Base-by-base conservation (phyloP, 2,113 vertebrate species). In the Scomber colias region DNA sequence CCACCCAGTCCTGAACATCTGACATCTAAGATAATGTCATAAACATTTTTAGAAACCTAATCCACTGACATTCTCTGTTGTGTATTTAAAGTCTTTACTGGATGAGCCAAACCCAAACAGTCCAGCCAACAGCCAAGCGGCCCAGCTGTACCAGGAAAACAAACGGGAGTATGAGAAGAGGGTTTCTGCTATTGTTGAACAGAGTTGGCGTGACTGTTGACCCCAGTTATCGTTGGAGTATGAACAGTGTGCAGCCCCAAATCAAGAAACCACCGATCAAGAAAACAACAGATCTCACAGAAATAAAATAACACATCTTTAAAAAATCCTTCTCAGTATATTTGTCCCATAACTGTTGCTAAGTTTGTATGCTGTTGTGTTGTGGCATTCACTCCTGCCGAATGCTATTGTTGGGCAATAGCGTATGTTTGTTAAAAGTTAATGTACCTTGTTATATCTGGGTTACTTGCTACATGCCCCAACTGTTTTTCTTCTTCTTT, bases 141-240 rank as follows among this genome's bases (percentile, higher is more conserved):
- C 97, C 64, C 98, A 99, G 91, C 96, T 99, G 92, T 98, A 99
- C 95, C 98, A 99, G 92, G 98, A 99, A 95, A 99, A 99, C 93
- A 99, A 99, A 93, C 95, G 97, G 84, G 97, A 99, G 92, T 99
- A 99, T 54, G 97, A 99, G 92, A 99, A 99, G 92, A 96, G 97
- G 79, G 98, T 99, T 87, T 99, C 97, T 90, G 97, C 97, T 91
- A 99, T 99, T 91, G 97, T 99, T 93, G 98, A 99, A 97, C 98
- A 99, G 96, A 99, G 97, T 92, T 99, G 98, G 98, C 97, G 97
- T 87, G 97, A 99, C 89, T 99, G 97, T 97, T 99, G 97, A 99
- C 97, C 95, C 78, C 83, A 65, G 84, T 83, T 91, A 85, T 89
- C 74, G 90, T 94, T 92, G 86, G 44, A 63, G 71, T 87, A 95